Base-by-base conservation (phyloP, 2,888 invertebrate genomes). In the Pyrocoelia pectoralis region DNA sequence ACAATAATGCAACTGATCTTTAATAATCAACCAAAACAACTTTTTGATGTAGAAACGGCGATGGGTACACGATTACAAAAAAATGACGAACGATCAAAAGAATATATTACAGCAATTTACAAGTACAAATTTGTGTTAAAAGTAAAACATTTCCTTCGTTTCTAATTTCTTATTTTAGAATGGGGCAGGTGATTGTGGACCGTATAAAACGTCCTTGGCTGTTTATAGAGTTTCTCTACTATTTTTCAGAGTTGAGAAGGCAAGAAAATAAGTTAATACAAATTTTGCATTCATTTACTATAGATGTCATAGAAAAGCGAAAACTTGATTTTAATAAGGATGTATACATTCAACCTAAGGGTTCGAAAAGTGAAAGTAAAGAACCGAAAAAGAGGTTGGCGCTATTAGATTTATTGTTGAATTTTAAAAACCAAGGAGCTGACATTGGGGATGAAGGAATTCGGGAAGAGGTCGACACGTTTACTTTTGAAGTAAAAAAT, bases 401-500 rank as follows among this genome's bases (percentile, higher is more conserved):
- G 1, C 15, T 46, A 18, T 9, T 46, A 8, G 46, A 46, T 46
- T 17, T 46, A n/a, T 15, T 46, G 5, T n/a, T 46, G 6, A 74
- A 79, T 1, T 85, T 85, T 0, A 84, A 86, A 68, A 76, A 78
- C 46, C 79, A 83, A 1, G 84, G 83, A 0, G 73, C 77, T 14
- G 24, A 64, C 15, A 85, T 86, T 29, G 83, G 85, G 69, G 82
- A 82, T 65, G 72, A 76, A 50, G 87, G 86, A 2, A 85, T 88
- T 58, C 82, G 84, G 68, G 87, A 87, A 73, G 87, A 87, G 79
- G 87, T 88, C 1, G 86, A 87, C 65, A 87, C 87, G 0, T 87
- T 88, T 61, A 86, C 87, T 85, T 87, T 87, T 75, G 87, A 85
- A 75, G 87, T 83, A 71, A 73, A n/a, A n/a, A n/a, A n/a, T n/a